Evolutionary conservation across 2,888 invertebrate genomes (phyloP), one percentile per base, ranked within the genome.

Genomic region (Litoditis marina): DNA sequence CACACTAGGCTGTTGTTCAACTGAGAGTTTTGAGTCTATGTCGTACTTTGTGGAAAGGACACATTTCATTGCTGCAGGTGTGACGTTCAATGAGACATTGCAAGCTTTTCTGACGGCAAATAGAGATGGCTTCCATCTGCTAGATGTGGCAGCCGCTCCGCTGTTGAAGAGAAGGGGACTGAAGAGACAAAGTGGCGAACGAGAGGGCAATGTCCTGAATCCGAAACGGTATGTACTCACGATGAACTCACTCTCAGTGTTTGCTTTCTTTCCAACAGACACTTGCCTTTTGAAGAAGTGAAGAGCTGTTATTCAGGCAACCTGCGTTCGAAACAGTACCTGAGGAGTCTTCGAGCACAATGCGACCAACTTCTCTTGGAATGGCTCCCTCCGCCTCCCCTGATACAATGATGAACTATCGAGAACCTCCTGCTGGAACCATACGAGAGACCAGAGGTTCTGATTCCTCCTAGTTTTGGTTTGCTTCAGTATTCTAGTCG

Each of bases 41-140:
- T n/a, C 28, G 27, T 4, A 19, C 3, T 16, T n/a, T 28, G 16
- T 5, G 30, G n/a, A n/a, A 32, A 22, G 42, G 36, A 54, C 4
- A 19, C 19, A 42, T 19, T 3, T 16, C 4, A 3, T 19, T 3
- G 7, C 25, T 55, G 55, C 66, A 78, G 82, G 74, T 30, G 82
- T 76, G 60, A 76, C 68, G 11, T 83, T 89, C 66, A 87, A 87
- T 74, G 87, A 87, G 42, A 89, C 89, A 0, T 87, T 89, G 81
- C 86, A 87, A 78, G 89, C 89, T 46, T 89, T 89, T 84, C 87
- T 88, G 73, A 86, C 87, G 78, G 90, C 89, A 0, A 88, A 88
- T 55, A 84, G 87, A 22, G 88, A 89, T 79, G 90, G 90, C n/a
- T 90, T 90, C 83, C 85, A 89, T 49, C 84, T 90, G 61, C 65